Conservation (phyloP, 2,113 vertebrate genomes). For the Chroicocephalus ridibundus region DNA sequence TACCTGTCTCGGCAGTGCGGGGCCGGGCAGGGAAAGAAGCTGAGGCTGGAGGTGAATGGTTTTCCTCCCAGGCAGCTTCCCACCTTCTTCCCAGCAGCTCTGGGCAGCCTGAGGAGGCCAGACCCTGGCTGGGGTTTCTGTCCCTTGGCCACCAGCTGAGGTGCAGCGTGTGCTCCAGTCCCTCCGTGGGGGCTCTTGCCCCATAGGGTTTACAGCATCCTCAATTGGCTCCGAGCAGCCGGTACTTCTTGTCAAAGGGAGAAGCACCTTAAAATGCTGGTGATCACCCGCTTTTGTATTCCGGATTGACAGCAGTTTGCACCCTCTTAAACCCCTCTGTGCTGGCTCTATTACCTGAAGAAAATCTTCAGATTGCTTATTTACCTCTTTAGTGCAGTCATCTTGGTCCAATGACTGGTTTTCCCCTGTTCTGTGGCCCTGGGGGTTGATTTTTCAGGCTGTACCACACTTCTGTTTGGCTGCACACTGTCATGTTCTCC, state of each 20-base stretch:
- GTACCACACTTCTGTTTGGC: fast-evolving
- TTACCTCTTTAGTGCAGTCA: fast-evolving
- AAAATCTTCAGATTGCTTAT: neutral
- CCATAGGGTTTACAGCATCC: neutral
- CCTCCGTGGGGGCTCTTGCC: fast-evolving
- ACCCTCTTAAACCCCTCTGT: neutral
- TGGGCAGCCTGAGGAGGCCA: neutral
- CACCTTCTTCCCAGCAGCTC: neutral
- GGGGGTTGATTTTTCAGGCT: neutral
- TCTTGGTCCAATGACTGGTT: fast-evolving
- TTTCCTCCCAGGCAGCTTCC: neutral
- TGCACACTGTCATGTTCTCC: too few species aligned
- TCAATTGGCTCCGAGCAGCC: neutral
- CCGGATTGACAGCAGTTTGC: neutral
- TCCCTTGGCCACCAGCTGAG: neutral
- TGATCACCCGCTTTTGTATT: neutral
- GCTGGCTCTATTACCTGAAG: neutral
- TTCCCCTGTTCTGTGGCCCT: fast-evolving
- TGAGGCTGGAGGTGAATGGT: neutral
- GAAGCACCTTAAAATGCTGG: neutral
- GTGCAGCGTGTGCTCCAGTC: fast-evolving
- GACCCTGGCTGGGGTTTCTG: neutral
- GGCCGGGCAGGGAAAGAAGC: neutral
- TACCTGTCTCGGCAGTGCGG: fast-evolving
- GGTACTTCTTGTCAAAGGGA: neutral